phyloP scores from a whole-genome alignment of 2,888 invertebrate genomes.

The Deilephila porcellus region DNA sequence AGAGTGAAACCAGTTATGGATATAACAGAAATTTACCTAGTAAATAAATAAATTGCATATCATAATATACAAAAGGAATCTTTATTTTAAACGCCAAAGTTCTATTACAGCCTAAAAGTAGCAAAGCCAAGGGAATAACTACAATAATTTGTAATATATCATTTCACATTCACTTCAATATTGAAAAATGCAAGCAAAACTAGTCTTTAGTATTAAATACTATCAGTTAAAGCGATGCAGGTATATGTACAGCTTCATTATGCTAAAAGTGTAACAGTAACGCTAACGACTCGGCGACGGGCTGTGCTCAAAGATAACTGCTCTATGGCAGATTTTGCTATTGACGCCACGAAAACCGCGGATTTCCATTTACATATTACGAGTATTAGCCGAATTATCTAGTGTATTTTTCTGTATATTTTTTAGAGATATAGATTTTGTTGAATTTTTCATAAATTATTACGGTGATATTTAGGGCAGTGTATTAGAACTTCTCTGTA shows the following conservation, averaged over 20 bases:
- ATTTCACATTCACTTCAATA: not conserved
- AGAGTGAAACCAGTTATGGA: no score
- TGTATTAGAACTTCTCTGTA: no score
- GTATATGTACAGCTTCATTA: slow-evolving; percentile 34
- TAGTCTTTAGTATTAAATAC: not conserved
- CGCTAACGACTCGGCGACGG: slow-evolving; percentile 40
- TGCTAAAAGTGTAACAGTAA: slow-evolving; percentile 43
- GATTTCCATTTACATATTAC: not conserved
- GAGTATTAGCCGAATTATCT: no score
- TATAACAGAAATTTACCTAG: no score
- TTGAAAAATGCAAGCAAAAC: not conserved
- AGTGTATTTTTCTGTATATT: no score
- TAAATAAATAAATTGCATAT: no score
- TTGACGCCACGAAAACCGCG: slow-evolving; percentile 34
- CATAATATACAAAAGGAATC: no score
- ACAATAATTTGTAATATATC: no score
- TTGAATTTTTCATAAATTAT: not conserved
- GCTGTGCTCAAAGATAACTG: slow-evolving; percentile 52
- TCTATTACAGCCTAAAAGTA: no score
- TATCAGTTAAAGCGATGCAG: not conserved
- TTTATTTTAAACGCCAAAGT: no score
- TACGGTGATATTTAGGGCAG: no score
- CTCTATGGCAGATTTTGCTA: slow-evolving; percentile 39
- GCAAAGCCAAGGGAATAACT: no score
- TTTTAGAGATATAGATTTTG: not conserved